Evolutionary conservation across 2,797 vertebrate species (phyloP), one percentile per base, ranked within the genome.

Genomic region (Hyperoplus lanceolatus): DNA sequence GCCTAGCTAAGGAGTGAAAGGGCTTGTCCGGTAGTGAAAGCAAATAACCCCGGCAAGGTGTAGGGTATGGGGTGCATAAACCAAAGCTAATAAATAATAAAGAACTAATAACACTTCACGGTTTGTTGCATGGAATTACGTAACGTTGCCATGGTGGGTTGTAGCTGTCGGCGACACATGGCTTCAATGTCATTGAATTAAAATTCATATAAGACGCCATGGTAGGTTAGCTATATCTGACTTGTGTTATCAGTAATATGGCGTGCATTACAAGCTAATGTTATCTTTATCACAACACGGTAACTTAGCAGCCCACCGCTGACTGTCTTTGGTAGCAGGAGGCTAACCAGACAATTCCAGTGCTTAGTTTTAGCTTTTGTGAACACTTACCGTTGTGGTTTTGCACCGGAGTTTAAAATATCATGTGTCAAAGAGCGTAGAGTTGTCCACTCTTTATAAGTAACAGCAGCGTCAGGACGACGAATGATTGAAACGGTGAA

Each of bases 161-260:
- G 38, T 48, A 59, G 69, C 80, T 60, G 54, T 45, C 59, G 63
- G 16, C 62, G 67, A 59, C 73, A 81, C 50, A 61, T 70, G 55
- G 57, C 39, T 70, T 84, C 82, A 89, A 84, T 85, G 89, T 89
- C 85, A 83, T 6, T 76, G 61, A 79, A 80, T 66, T 43, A 70
- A 83, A 75, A 75, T 1, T 9, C 43, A 63, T 39, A 21, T 15
- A 42, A 63, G 63, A 71, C 77, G 84, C 77, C 80, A 85, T 80
- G 70, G 65, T 49, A 70, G 5, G 43, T 41, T 63, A 55, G 70
- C 70, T 77, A 55, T 58, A 53, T 50, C 8, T 3, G 15, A 57
- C 29, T 29, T 29, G 29, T 29, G 29, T 29, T 29, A 29, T 29
- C 29, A 29, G 29, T 29, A 29, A 29, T 29, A 29, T 29, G 29